Conservation (phyloP, 2,113 vertebrate species). For the Pluvialis apricaria region DNA sequence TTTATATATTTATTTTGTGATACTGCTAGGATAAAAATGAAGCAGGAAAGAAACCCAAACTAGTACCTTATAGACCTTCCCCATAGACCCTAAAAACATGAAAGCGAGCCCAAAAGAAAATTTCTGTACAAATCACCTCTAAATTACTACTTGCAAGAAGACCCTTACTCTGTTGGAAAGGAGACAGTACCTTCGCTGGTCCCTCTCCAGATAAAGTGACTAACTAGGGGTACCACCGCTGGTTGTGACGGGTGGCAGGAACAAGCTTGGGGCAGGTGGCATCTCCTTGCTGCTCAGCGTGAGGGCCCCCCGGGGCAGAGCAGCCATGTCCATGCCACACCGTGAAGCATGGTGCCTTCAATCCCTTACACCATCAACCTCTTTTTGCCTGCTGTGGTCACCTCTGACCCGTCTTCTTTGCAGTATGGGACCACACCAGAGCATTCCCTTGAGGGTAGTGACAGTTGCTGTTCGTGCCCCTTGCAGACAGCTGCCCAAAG, state of each 20-base stretch:
- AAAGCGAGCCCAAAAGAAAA: background rate
- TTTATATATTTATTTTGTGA: background rate
- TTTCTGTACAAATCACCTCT: background rate
- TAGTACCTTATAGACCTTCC: background rate
- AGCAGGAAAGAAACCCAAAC: background rate
- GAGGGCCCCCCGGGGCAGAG: background rate
- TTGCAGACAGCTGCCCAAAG: background rate
- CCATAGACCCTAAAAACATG: background rate
- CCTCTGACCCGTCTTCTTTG: background rate
- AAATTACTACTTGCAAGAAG: background rate
- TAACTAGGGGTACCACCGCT: rapidly evolving
- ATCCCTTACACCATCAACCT: background rate
- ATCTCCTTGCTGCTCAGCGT: background rate
- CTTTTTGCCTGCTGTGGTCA: background rate
- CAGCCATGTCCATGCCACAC: background rate
- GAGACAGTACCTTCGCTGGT: background rate
- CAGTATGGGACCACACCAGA: rapidly evolving
- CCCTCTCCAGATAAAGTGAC: background rate
- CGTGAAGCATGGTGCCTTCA: rapidly evolving
- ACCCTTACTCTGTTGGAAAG: background rate
- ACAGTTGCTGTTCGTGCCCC: rapidly evolving
- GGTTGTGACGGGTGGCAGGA: background rate
- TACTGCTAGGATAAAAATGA: background rate
- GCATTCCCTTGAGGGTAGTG: background rate
- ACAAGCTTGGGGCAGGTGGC: background rate